Base-by-base conservation (phyloP, 2,888 invertebrate genomes). In the Sphaerophoria taeniata region DNA sequence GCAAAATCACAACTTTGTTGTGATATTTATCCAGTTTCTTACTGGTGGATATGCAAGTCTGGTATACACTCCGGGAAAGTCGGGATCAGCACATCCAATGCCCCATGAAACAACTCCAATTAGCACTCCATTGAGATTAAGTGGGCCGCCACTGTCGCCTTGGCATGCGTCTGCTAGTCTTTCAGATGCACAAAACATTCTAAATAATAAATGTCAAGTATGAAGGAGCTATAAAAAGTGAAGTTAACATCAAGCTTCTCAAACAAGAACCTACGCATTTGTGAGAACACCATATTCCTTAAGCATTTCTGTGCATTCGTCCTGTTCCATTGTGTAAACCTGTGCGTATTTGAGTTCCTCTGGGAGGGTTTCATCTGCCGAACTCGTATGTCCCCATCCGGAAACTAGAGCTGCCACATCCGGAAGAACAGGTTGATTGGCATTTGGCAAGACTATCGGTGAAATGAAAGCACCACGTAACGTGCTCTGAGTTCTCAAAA, bases 101-200 rank as follows among this genome's bases (percentile, higher is more conserved):
- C 91, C 91, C 91, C 91, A 91, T 14, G 91, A 91, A 0, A 91
- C 91, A 7, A 91, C 87, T 5, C 91, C 91, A 71, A 91, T 89
- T 0, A 91, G 87, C 4, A 85, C 88, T n/a, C 88, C 89, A 58
- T 90, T 85, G 0, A 87, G 74, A 49, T 88, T 89, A 31, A 91
- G 89, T 33, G 91, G 91, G 6, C 91, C 91, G 39, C 91, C 91
- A 65, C 91, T 91, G 73, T 91, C 91, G 7, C 91, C 91, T 78
- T 91, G 91, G 69, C 91, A 91, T 1, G 91, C 91, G 86, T 91
- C 91, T 34, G 90, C 90, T 56, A 88, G 88, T 56, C 88, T 88
- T 7, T 90, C 91, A 24, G 90, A 88, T 0, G 91, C 91, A 87
- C 91, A 91, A 65, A 91, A 91, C 91, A 91, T 91, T 61, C 91